These are phyloP conservation scores for Emydura subglobosa DNA, from an alignment of 2,113 vertebrate species.

Conservation along the genomic window DNA sequence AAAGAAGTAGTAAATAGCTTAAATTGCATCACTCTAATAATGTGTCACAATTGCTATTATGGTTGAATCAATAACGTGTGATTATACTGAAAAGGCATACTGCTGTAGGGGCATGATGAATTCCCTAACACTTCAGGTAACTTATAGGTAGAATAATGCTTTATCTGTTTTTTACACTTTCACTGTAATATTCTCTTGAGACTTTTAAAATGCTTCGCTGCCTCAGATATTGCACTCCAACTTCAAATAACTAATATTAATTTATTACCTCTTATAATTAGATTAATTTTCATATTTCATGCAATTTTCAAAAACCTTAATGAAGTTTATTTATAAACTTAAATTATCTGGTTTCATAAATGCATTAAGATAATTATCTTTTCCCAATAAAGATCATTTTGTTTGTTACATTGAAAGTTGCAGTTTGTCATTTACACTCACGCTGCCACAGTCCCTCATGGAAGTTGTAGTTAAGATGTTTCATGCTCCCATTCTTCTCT, in stretches of 20 bases:
- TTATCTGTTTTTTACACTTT: neutral
- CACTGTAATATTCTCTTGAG: neutral
- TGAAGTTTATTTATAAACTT: neutral
- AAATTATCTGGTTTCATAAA: neutral
- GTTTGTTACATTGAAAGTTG: neutral
- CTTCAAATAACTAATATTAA: neutral
- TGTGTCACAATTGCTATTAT: neutral
- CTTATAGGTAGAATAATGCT: neutral
- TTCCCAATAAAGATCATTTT: neutral
- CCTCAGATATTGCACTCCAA: neutral
- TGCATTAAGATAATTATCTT: neutral
- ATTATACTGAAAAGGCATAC: fast-evolving
- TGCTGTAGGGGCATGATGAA: neutral
- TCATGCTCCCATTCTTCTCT: neutral
- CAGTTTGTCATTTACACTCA: neutral
- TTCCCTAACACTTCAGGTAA: neutral
- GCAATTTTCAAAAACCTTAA: neutral
- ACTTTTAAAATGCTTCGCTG: neutral
- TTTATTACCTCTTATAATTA: neutral
- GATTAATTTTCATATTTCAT: neutral
- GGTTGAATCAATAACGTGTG: neutral
- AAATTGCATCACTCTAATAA: fast-evolving
- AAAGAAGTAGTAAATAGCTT: neutral
- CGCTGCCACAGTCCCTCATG: neutral
- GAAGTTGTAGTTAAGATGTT: neutral